A percentile compares a stretch with the other conserved stretches of the same genome.
Evolutionary conservation across 1,140 invertebrate species (phyloP).

Genomic region (Elysia chlorotica): DNA sequence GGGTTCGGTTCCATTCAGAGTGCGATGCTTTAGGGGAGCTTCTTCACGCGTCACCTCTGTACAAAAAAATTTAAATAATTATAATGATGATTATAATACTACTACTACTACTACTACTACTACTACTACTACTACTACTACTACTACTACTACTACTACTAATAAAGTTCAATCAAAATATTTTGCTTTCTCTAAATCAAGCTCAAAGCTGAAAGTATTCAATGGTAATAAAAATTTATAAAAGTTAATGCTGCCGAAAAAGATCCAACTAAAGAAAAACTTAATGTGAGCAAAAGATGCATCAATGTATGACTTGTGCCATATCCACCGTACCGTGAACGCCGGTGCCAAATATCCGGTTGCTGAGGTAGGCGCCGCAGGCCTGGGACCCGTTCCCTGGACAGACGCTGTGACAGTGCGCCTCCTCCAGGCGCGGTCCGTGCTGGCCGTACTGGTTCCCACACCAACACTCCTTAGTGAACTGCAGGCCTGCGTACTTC

Average conservation of each 20-base stretch:
- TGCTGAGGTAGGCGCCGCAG: slow-evolving; percentile 87
- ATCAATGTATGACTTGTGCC: no score
- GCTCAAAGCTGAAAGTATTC: neutral
- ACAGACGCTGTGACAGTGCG: slow-evolving; percentile 57
- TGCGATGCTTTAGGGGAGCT: slow-evolving; percentile 3
- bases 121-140: no score
- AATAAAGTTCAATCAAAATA: no score
- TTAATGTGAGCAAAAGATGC: neutral
- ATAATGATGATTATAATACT: no score
- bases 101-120: no score
- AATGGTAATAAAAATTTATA: no score
- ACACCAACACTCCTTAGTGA: slow-evolving; percentile 90
- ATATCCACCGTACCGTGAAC: no score
- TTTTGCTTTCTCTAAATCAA: neutral
- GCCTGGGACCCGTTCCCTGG: slow-evolving; percentile 61
- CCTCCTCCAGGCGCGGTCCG: slow-evolving; percentile 30
- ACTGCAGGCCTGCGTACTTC: slow-evolving; percentile 89
- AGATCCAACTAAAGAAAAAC: slow-evolving; percentile 5
- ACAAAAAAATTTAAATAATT: no score
- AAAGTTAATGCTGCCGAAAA: neutral
- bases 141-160: no score
- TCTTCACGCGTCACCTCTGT: neutral
- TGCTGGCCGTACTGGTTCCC: slow-evolving; percentile 67
- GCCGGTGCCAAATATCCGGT: slow-evolving; percentile 86
- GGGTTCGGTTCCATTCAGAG: neutral